A percentile compares a stretch with the other conserved stretches of the same genome.
Conservation (phyloP, 2,888 invertebrate species). For the Euplagia quadripunctaria region DNA sequence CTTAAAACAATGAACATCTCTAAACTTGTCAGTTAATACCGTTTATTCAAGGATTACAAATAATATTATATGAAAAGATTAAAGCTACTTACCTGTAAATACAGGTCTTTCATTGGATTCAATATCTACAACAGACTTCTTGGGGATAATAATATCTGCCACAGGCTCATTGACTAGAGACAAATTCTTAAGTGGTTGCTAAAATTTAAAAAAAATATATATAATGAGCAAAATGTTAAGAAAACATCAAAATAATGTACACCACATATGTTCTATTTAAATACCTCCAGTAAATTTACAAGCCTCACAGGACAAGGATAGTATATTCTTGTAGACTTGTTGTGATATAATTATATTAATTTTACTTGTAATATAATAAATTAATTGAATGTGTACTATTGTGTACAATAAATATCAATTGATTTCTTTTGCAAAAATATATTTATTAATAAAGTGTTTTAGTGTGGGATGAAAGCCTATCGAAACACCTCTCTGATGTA, state of each 20-base stretch:
- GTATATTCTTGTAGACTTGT: too few species aligned
- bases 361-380: too few species aligned
- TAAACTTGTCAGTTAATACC: too few species aligned
- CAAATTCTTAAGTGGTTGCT: conserved; percentile 70
- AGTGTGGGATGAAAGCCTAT: too few species aligned
- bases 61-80: not conserved
- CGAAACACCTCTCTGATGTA: too few species aligned
- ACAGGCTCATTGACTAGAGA: conserved; percentile 73
- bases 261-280: too few species aligned
- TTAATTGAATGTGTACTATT: not conserved
- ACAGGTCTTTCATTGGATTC: conserved; percentile 66
- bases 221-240: not conserved
- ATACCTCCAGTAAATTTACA: too few species aligned
- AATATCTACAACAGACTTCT: conserved; percentile 60
- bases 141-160: conserved; percentile 48
- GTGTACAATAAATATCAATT: not conserved
- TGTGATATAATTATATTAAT: too few species aligned
- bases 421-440: not conserved
- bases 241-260: too few species aligned
- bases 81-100: conserved; percentile 68
- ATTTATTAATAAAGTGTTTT: too few species aligned
- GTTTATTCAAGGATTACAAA: not conserved
- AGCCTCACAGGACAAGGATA: too few species aligned
- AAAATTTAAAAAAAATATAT: conserved; percentile 39
- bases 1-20: too few species aligned